Evolutionary conservation across 2,888 invertebrate genomes (phyloP).

Genomic region (Zeuzera pyrina): DNA sequence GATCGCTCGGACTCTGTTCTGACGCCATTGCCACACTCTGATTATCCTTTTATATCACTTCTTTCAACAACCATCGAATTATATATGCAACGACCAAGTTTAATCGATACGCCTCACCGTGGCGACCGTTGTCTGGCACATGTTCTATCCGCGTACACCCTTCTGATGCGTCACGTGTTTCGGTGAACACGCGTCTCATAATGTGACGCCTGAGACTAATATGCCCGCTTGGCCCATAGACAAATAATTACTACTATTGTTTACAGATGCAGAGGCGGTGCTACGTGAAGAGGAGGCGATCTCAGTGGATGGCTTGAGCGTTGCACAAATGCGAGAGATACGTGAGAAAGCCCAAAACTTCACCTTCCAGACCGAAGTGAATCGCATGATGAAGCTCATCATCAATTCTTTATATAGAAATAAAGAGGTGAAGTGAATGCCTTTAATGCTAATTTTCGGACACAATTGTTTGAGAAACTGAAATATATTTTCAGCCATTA

Average conservation of each 20-base stretch:
- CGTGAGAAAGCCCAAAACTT: constrained; percentile 90
- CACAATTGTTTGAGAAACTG: too few species aligned
- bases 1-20: not conserved
- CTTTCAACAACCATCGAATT: too few species aligned
- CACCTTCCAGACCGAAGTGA: constrained; percentile 98
- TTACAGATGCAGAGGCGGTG: constrained; percentile 90
- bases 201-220: too few species aligned
- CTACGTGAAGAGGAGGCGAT: constrained; percentile 97
- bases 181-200: too few species aligned
- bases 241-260: too few species aligned
- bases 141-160: not conserved
- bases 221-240: too few species aligned
- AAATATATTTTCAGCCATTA: too few species aligned
- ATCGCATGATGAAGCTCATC: constrained; percentile 99
- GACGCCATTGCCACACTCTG: not conserved
- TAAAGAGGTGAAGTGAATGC: constrained; percentile 82
- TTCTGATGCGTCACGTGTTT: not conserved
- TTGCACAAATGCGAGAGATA: constrained; percentile 93
- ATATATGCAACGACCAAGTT: too few species aligned
- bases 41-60: too few species aligned
- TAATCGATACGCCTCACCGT: not conserved
- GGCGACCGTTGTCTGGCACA: not conserved
- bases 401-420: constrained; percentile 99
- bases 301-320: constrained; percentile 94
- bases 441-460: not conserved